These are phyloP conservation scores for Stegodyphus dumicola DNA, from an alignment of 1,140 invertebrate genomes.

Conservation along the genomic window DNA sequence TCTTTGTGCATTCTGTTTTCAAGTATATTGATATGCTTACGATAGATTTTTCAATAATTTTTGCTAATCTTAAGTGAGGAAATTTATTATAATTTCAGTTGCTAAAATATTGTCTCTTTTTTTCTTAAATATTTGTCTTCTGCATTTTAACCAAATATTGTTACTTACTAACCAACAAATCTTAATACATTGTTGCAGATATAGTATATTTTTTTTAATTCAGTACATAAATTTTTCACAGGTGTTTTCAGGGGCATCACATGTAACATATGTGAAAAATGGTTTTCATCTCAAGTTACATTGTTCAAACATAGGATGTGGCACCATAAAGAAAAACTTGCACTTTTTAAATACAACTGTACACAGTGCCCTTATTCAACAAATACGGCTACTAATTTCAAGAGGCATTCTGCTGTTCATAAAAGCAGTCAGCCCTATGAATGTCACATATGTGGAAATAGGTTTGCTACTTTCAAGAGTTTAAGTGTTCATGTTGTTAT, in stretches of 20 bases:
- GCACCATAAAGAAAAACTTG: background rate
- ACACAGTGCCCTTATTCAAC: slow-evolving; percentile 2
- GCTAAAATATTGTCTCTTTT: too few relatives aligned
- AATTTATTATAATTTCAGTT: too few relatives aligned
- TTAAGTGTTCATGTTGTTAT: background rate
- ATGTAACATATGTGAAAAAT: slow-evolving; percentile 3
- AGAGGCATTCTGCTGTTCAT: slow-evolving; percentile 67
- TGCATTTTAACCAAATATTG: too few relatives aligned
- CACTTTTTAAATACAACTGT: background rate
- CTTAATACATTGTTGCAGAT: too few relatives aligned
- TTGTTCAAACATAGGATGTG: background rate
- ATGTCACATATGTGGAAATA: slow-evolving; percentile 29
- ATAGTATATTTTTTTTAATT: too few relatives aligned
- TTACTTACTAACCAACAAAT: too few relatives aligned
- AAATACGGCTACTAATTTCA: slow-evolving; percentile 56
- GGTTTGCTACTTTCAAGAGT: background rate
- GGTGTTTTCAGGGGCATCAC: background rate
- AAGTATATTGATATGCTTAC: too few relatives aligned
- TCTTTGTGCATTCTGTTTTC: too few relatives aligned
- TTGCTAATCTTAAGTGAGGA: too few relatives aligned
- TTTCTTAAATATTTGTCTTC: too few relatives aligned
- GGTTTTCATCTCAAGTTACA: background rate
- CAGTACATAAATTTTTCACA: too few relatives aligned
- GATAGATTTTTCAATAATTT: too few relatives aligned
- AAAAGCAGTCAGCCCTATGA: slow-evolving; percentile 68